Evolutionary conservation across 2,888 invertebrate genomes (phyloP).

Genomic region (Electrophaes corylata): DNA sequence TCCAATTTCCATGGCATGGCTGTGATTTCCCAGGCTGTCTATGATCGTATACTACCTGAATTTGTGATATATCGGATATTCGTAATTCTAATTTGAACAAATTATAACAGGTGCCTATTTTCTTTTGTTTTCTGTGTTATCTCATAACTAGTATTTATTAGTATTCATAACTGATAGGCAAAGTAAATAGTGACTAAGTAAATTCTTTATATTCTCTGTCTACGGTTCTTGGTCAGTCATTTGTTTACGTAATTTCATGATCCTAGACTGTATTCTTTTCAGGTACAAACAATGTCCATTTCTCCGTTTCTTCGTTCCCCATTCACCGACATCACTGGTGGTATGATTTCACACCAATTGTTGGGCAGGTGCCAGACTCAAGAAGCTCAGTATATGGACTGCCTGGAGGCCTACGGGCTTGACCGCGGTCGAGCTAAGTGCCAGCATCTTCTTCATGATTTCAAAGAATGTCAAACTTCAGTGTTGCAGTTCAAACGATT

Average conservation of each 20-base stretch:
- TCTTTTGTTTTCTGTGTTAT: no score
- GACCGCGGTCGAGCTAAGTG: conserved; percentile 87
- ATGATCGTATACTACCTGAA: no score
- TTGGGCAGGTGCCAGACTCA: conserved; percentile 86
- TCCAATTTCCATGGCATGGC: no score
- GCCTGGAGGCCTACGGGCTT: conserved; percentile 91
- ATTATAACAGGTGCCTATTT: no score
- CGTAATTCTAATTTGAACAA: no score
- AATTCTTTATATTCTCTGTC: no score
- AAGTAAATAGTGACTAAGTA: no score
- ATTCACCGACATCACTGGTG: conserved; percentile 88
- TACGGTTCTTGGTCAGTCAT: conserved; percentile 20
- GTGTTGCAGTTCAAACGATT: conserved; percentile 86
- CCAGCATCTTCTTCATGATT: conserved; percentile 85
- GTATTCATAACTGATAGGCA: no score
- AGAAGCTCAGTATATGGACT: conserved; percentile 89
- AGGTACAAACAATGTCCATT: conserved; percentile 78
- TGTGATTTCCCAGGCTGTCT: no score
- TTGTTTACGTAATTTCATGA: conserved; percentile 72
- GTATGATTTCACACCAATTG: conserved; percentile 86
- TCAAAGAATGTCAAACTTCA: conserved; percentile 87
- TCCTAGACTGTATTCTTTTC: conserved; percentile 43
- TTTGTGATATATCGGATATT: no score
- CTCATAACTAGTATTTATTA: no score
- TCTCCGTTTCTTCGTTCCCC: conserved; percentile 88